A percentile compares a stretch with the other conserved stretches of the same genome.
Evolutionary conservation across 1,140 invertebrate species (phyloP).

Genomic region (Drosophila tropicalis): DNA sequence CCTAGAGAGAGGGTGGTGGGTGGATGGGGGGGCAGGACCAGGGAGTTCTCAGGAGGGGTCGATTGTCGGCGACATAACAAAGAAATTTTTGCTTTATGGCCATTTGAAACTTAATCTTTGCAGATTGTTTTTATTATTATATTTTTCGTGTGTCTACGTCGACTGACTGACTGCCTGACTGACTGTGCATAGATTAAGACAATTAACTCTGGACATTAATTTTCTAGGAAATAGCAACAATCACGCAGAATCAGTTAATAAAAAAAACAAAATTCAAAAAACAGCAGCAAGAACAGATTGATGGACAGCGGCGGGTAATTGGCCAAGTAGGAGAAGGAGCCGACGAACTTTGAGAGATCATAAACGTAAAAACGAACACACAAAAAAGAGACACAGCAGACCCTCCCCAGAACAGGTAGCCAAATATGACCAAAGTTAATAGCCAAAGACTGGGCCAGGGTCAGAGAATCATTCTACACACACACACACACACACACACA

Average conservation of each 20-base stretch:
- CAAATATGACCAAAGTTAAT: background rate
- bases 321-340: background rate
- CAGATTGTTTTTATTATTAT: conserved; percentile 19
- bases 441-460: conserved; percentile 18
- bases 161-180: background rate
- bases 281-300: background rate
- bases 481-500: background rate
- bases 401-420: too few relatives aligned
- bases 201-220: conserved; percentile 28
- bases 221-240: conserved; percentile 27
- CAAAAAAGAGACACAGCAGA: too few relatives aligned
- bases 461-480: conserved; percentile 13
- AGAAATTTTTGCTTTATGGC: conserved; percentile 15
- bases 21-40: too few relatives aligned
- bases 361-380: background rate
- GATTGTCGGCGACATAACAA: conserved; percentile 14
- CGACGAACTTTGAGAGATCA: conserved; percentile 15
- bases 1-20: too few relatives aligned
- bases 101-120: conserved; percentile 26
- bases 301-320: background rate
- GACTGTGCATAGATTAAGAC: conserved; percentile 26
- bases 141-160: conserved; percentile 4
- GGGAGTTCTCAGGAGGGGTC: background rate
- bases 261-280: background rate
- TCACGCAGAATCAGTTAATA: conserved; percentile 10